Evolutionary conservation across 2,888 invertebrate species (phyloP).

Genomic region (Eilema griseolum): DNA sequence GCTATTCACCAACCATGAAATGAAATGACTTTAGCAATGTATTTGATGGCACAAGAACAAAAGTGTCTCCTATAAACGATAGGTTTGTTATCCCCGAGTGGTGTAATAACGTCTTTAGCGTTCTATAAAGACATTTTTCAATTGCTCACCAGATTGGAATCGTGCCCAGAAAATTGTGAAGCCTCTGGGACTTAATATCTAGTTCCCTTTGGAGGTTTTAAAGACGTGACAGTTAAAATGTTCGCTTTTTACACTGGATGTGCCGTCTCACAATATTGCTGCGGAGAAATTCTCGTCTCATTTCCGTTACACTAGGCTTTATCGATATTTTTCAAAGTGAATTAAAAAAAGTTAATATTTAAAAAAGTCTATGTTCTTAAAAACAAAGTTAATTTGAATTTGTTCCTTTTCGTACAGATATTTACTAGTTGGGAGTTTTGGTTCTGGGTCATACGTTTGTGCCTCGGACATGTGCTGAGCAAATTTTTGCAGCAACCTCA

Average conservation of each 20-base stretch:
- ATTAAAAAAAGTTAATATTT: not conserved
- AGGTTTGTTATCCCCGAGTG: not conserved
- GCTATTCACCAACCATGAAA: no score
- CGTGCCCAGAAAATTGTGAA: conserved; percentile 24
- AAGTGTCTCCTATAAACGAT: not conserved
- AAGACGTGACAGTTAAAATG: conserved; percentile 18
- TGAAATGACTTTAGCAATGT: not conserved
- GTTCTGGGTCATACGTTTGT: not conserved
- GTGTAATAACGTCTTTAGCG: conserved; percentile 12
- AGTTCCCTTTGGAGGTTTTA: conserved; percentile 12
- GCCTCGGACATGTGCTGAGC: not conserved
- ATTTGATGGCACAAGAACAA: not conserved
- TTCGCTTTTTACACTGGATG: not conserved
- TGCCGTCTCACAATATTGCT: not conserved
- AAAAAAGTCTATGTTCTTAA: not conserved
- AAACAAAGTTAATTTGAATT: not conserved
- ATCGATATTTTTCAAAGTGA: not conserved
- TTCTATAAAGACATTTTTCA: conserved; percentile 19
- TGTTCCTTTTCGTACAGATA: not conserved
- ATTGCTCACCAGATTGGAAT: conserved; percentile 17
- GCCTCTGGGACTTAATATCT: conserved; percentile 15
- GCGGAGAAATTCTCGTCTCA: not conserved
- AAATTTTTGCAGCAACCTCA: not conserved
- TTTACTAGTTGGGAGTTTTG: not conserved
- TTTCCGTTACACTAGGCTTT: not conserved